Evolutionary conservation across 2,797 vertebrate species (phyloP).

Genomic region (Sebastes nivosus): DNA sequence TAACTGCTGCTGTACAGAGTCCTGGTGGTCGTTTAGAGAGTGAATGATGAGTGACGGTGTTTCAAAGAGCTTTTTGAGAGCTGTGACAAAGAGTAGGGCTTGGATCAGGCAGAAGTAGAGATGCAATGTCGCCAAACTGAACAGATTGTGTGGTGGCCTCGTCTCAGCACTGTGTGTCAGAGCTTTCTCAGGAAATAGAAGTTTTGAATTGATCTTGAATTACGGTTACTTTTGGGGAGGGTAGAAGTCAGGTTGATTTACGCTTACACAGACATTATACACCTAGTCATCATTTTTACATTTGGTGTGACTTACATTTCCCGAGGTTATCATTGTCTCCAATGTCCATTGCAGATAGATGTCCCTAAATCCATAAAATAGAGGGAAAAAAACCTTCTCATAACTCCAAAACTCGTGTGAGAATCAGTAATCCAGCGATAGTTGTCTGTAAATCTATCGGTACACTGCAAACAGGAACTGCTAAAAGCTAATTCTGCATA

Average conservation of each 20-base stretch:
- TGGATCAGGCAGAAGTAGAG: not conserved
- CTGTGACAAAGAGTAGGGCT: not conserved
- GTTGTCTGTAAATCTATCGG: not conserved
- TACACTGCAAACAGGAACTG: not conserved
- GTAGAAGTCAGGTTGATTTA: not conserved
- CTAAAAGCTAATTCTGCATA: not conserved
- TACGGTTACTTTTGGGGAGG: not conserved
- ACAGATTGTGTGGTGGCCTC: slow-evolving; percentile 1
- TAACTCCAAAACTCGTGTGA: not conserved
- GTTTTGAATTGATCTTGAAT: not conserved
- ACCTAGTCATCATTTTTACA: not conserved
- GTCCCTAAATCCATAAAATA: not conserved
- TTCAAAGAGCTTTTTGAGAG: not conserved
- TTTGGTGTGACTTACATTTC: not conserved
- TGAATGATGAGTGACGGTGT: slow-evolving; percentile 1
- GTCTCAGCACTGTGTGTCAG: not conserved
- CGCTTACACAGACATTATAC: not conserved
- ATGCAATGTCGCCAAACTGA: not conserved
- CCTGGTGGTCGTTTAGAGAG: not conserved
- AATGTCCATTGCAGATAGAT: not conserved
- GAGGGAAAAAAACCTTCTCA: not conserved
- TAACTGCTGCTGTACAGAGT: not conserved
- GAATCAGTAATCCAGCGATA: not conserved
- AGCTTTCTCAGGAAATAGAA: slow-evolving; percentile 1
- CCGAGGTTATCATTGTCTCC: too few species aligned